Evolutionary conservation across 1,140 invertebrate genomes (phyloP), one percentile per base, ranked within the genome.

Genomic region (Atta cephalotes): DNA sequence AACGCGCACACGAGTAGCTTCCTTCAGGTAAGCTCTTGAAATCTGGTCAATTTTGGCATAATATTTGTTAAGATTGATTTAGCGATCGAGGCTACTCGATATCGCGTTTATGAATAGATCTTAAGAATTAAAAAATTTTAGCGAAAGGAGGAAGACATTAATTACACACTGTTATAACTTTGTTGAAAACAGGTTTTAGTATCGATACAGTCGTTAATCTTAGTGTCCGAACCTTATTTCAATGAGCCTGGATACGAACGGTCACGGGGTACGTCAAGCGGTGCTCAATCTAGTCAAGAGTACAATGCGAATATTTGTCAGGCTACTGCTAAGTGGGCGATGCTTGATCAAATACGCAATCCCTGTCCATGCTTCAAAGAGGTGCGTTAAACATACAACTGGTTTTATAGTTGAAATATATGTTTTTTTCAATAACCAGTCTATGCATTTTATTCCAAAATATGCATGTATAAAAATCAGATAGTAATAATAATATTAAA

Each of bases 191-290:
- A 98, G 97, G 98, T 99, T 58, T 96, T 99, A 91, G 98, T 99
- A 16, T 99, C 98, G 53, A 99, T 99, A 92, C 99, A 99, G 95
- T 99, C 98, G 28, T 95, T 99, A 86, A 99, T 99, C 93, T 96
- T 99, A 87, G 98, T 99, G 18, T 97, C 98, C 56, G 98, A 99
- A 95, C 99, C 99, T 10, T 99, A 99, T 95, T 99, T 99, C 95
- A 99, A 99, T 95, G 99, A 99, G 95, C 99, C 99, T 31, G 99
- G 99, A 31, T 99, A 99, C 95, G 99, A 99, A 95, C 96, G 98
- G 87, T 98, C 98, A 80, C 96, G 98, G 58, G 98, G 98, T 71
- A 98, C 98, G 68, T 97, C 98, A 28, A 97, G 97, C 39, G 99
- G 98, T 87, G 98, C 97, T 90, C 97, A 97, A 93, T 98, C 98